Conservation (phyloP, 2,888 invertebrate species). For the Pomacea canaliculata region DNA sequence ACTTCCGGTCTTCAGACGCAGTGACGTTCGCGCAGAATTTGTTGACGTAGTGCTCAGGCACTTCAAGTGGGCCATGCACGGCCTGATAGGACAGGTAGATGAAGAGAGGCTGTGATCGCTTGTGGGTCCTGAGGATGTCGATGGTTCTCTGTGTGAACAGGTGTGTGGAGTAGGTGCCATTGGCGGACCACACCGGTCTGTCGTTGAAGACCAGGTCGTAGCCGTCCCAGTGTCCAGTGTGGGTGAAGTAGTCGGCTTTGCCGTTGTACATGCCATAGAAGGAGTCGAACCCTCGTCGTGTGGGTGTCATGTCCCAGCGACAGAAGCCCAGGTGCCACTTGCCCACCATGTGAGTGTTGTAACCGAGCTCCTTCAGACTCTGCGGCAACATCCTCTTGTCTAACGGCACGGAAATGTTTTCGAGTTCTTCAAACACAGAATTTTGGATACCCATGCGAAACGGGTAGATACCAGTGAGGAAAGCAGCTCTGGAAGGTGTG, state of each 20-base stretch:
- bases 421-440: conserved; percentile 9
- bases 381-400: conserved; percentile 36
- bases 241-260: conserved; percentile 11
- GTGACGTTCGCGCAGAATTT: conserved; percentile 8
- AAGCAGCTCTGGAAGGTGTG: conserved; percentile 72
- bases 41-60: conserved; percentile 23
- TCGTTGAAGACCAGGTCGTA: conserved; percentile 10
- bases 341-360: conserved; percentile 19
- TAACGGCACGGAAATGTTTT: conserved; percentile 13
- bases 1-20: background rate
- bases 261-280: conserved; percentile 45
- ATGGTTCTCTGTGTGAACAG: conserved; percentile 25
- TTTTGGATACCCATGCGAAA: conserved; percentile 31
- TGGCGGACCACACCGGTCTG: background rate
- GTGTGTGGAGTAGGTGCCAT: conserved; percentile 11
- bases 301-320: conserved; percentile 13
- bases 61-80: conserved; percentile 47
- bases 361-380: conserved; percentile 4
- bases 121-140: background rate
- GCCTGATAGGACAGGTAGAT: conserved; percentile 46
- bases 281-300: conserved; percentile 10
- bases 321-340: conserved; percentile 25
- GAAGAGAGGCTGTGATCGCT: conserved; percentile 39
- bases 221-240: conserved; percentile 10
- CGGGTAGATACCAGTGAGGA: conserved; percentile 70